Conservation (phyloP, 2,888 invertebrate species). For the Strigamia crassipes region DNA sequence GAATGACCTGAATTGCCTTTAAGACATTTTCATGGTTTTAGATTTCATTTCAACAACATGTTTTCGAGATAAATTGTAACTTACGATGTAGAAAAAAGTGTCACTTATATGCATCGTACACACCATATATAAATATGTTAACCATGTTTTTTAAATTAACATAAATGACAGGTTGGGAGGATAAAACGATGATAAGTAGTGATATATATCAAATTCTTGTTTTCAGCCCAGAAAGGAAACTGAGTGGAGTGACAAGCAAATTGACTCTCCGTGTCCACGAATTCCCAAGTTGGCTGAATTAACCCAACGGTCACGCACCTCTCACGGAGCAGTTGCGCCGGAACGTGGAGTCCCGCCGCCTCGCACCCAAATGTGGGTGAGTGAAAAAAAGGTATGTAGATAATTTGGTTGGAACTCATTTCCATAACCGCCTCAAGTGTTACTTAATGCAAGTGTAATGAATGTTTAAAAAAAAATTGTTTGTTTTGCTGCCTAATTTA, state of each 20-base stretch:
- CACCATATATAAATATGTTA: too few species aligned
- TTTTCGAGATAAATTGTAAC: not conserved
- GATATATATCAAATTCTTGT: not conserved
- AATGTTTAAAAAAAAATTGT: not conserved
- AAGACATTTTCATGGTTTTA: conserved; percentile 3
- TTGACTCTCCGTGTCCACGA: not conserved
- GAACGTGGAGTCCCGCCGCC: conserved; percentile 37
- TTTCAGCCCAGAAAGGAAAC: conserved; percentile 1
- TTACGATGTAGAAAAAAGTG: not conserved
- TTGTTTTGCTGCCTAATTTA: not conserved
- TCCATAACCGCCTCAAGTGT: not conserved
- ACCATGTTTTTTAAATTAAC: too few species aligned
- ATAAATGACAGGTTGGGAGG: too few species aligned
- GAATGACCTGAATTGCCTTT: conserved; percentile 2
- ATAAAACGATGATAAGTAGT: not conserved
- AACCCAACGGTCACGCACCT: conserved; percentile 25
- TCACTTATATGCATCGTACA: too few species aligned
- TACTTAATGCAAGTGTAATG: not conserved
- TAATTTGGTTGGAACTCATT: not conserved
- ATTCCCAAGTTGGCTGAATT: conserved; percentile 44
- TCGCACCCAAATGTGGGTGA: conserved; percentile 38
- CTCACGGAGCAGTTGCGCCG: conserved; percentile 31
- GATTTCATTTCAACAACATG: not conserved
- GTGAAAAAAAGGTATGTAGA: conserved; percentile 33
- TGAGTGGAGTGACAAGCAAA: conserved; percentile 3